Percentiles rank a stretch among this genome's conserved stretches.
Conservation (phyloP, 2,113 vertebrate species). For the Ciconia boyciana region DNA sequence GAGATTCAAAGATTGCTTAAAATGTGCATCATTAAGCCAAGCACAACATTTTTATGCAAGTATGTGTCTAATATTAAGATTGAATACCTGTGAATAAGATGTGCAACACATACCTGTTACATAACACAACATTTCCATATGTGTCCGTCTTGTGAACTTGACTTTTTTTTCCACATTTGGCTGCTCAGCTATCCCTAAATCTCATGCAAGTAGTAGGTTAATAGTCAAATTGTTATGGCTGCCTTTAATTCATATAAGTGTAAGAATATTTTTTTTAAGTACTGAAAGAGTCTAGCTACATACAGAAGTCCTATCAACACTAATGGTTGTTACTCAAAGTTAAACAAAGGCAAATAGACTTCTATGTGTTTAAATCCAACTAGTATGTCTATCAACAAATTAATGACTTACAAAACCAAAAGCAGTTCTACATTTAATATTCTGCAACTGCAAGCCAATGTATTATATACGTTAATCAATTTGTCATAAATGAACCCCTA, state of each 20-base stretch:
- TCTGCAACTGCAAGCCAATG: background rate
- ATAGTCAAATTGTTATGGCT: background rate
- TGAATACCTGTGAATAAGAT: background rate
- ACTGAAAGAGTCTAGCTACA: background rate
- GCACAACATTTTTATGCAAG: background rate
- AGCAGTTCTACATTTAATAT: slow-evolving; percentile 29
- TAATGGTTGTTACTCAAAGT: background rate
- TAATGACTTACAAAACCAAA: slow-evolving; percentile 43
- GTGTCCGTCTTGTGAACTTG: background rate
- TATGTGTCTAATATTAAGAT: background rate
- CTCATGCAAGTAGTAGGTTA: background rate
- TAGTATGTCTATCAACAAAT: slow-evolving; percentile 18
- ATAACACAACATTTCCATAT: too few species aligned
- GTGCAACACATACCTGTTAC: background rate
- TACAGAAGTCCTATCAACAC: background rate
- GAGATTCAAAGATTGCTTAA: background rate
- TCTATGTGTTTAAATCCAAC: slow-evolving; percentile 19
- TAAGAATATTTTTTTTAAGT: background rate
- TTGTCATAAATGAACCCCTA: slow-evolving; percentile 17
- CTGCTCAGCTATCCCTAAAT: background rate
- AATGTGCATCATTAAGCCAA: background rate
- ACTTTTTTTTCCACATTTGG: background rate
- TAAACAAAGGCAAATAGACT: slow-evolving; percentile 15
- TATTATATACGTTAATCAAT: slow-evolving; percentile 54
- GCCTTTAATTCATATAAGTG: background rate